These are phyloP conservation scores for Salvelinus fontinalis DNA, from an alignment of 2,113 vertebrate genomes.

Conservation along the genomic window DNA sequence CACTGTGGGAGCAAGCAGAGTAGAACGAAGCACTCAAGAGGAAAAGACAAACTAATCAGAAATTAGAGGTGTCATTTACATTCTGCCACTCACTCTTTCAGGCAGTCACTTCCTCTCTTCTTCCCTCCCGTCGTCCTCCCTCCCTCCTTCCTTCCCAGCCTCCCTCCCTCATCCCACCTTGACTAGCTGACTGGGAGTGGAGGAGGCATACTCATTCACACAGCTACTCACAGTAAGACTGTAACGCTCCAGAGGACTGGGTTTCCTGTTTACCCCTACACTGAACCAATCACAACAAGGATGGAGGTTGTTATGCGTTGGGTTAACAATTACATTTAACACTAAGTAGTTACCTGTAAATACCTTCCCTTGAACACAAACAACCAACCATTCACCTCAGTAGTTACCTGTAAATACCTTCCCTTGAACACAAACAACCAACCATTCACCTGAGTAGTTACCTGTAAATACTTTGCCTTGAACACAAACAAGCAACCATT, in stretches of 20 bases:
- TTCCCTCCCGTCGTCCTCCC: neutral
- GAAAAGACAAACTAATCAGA: constrained; percentile 60
- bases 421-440: neutral
- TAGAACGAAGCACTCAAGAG: constrained; percentile 40
- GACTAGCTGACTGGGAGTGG: constrained; percentile 3
- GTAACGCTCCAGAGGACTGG: constrained; percentile 5
- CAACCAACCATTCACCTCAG: neutral
- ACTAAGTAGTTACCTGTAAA: no score
- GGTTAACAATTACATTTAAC: no score
- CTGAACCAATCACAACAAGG: neutral
- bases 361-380: neutral
- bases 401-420: neutral
- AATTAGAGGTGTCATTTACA: constrained; percentile 53
- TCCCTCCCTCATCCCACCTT: constrained; percentile 13
- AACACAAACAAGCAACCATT: neutral
- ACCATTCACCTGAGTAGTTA: neutral
- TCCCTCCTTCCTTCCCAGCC: neutral
- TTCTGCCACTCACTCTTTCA: constrained; percentile 53
- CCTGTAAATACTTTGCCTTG: neutral
- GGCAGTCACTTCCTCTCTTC: constrained; percentile 18
- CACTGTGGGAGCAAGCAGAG: neutral
- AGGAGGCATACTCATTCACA: neutral
- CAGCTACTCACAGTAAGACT: neutral
- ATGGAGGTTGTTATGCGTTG: neutral
- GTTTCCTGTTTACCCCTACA: neutral